Base-by-base conservation (phyloP, 2,888 invertebrate genomes). In the Ornithoptera priamus region DNA sequence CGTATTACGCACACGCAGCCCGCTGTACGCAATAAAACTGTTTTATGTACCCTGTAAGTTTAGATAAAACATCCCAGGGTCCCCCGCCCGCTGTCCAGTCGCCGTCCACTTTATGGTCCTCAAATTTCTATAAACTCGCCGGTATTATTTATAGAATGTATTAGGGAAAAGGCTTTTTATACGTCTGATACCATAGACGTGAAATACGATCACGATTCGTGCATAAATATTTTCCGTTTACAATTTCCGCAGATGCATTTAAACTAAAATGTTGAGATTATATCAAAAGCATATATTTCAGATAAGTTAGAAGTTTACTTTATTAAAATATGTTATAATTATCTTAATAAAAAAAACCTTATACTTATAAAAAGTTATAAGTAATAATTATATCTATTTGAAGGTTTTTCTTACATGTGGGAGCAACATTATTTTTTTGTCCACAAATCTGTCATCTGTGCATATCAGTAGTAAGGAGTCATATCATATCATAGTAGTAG, bases 61-160 rank as follows among this genome's bases (percentile, higher is more conserved):
- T 76, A 81, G 85, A 85, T 86, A 85, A 85, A 86, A 81, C 83
- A 83, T 83, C 85, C 84, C 78, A 77, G 83, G 84, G 81, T 79
- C 79, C 81, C 81, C 76, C 81, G 82, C 72, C 80, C 80, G 75
- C 71, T 76, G 82, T 74, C 81, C 83, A 81, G 76, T 90, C 90
- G 88, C 83, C 83, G 80, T 81, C 75, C 83, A 80, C 85, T 92
- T 92, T 91, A 91, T 85, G 88, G 85, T 87, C 86, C 85, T 88
- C 86, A 88, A 90, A 90, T 88, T 90, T 90, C 88, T 92, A 87
- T 90, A 87, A 89, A 88, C 81, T 81, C 78, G 75, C 76, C 71
- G 74, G 73, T 77, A 76, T 76, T 77, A 77, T 78, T 77, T 77
- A 76, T 72, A 70, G 69, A 72, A 72, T 64, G 70, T 70, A 70